Evolutionary conservation across 2,888 invertebrate genomes (phyloP), one percentile per base, ranked within the genome.

Genomic region (Bhutanitis thaidina): DNA sequence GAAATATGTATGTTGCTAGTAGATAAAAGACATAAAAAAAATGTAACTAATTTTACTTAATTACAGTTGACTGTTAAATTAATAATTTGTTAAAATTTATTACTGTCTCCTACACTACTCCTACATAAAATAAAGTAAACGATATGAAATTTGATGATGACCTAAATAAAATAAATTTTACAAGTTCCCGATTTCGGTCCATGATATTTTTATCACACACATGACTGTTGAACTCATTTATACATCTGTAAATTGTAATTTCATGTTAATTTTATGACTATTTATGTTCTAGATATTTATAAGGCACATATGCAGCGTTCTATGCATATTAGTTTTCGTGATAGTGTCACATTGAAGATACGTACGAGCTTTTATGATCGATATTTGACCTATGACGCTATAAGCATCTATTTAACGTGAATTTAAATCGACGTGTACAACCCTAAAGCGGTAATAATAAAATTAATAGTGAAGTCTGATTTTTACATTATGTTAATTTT

Each of bases 201-300:
- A 39, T 13, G 36, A 46, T 37, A 36, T 45, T 39, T 34, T 38
- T 12, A 20, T 14, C 48, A 38, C 50, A 54, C 20, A 36, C 47
- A 46, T 39, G 35, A 41, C 45, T 47, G 34, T 36, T 45, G 46
- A 48, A 52, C 43, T 51, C 38, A 37, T 50, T 52, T 52, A 43
- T 43, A 44, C 46, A 48, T 55, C 56, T 54, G 59, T 59, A 75
- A 78, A 80, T 78, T 71, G 77, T 77, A 65, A 74, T 77, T 74
- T 69, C 70, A 80, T 80, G 78, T 77, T 74, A 77, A 80, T 80
- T 79, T 79, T 76, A 79, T 74, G 59, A 64, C 69, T 72, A 71
- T 79, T 78, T 79, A 79, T 70, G 68, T 61, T 62, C 55, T 41
- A 57, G 53, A 57, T 57, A 55, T 51, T 51, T 53, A 54, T 47